Evolutionary conservation across 2,797 vertebrate genomes (phyloP).

Genomic region (Cuniculus paca): DNA sequence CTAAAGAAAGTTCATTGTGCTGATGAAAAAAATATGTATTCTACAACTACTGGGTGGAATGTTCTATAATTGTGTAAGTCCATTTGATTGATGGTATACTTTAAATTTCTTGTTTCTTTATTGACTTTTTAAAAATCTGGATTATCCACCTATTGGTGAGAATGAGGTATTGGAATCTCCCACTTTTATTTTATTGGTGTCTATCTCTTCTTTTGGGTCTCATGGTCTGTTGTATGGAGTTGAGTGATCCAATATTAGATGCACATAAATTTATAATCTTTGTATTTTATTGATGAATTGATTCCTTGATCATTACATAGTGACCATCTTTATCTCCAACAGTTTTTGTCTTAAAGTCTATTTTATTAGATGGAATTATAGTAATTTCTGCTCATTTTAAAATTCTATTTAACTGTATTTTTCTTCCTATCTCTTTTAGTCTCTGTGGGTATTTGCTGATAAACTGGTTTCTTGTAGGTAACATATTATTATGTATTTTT

Average conservation of each 20-base stretch:
- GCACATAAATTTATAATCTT: not conserved
- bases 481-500: not conserved
- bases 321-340: not conserved
- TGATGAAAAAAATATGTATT: not conserved
- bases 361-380: not conserved
- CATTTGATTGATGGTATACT: not conserved
- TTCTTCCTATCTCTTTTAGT: not conserved
- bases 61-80: not conserved
- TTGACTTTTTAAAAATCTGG: not conserved
- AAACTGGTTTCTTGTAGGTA: not conserved
- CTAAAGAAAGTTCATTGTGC: not conserved
- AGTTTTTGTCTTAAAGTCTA: not conserved
- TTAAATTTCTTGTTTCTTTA: not conserved
- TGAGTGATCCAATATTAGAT: not conserved
- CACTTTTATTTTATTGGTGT: not conserved
- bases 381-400: not conserved
- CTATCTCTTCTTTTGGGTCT: not conserved
- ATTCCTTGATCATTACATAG: not conserved
- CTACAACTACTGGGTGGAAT: not conserved
- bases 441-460: not conserved
- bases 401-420: not conserved
- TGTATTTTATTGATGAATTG: not conserved
- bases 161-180: not conserved
- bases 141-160: not conserved
- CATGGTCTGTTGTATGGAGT: not conserved